These are phyloP conservation scores for Macropis europaea DNA, from an alignment of 2,888 invertebrate genomes.

Conservation along the genomic window DNA sequence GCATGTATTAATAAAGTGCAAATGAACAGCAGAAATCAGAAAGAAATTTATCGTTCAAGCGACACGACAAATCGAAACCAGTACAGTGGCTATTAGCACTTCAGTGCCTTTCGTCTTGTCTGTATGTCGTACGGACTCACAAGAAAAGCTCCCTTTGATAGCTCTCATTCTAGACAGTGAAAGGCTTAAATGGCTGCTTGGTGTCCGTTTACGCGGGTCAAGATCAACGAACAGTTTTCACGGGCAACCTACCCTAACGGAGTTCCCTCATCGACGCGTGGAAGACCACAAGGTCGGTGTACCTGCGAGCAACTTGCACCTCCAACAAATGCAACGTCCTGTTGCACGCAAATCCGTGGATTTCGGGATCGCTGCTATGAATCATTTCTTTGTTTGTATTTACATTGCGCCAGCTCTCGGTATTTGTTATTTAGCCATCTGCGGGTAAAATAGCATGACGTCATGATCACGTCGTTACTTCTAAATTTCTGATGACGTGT, in stretches of 20 bases:
- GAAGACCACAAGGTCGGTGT: neutral
- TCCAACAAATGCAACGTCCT: constrained; percentile 21
- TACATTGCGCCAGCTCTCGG: neutral
- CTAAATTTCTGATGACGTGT: constrained; percentile 8
- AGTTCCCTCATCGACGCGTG: neutral
- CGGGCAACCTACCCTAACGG: neutral
- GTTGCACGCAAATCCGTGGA: constrained; percentile 34
- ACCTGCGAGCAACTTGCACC: neutral
- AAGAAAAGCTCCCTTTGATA: no score
- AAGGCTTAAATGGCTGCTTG: constrained; percentile 6
- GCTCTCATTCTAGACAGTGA: no score
- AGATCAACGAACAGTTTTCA: constrained; percentile 23
- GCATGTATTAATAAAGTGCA: no score
- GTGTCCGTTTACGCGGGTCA: constrained; percentile 11
- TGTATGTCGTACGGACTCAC: no score
- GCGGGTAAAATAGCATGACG: constrained; percentile 4
- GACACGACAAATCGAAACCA: no score
- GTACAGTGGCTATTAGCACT: no score
- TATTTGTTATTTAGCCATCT: constrained; percentile 37
- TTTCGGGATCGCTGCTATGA: constrained; percentile 22
- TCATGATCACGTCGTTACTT: constrained; percentile 5
- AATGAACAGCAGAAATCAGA: no score
- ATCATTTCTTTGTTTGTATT: constrained; percentile 35
- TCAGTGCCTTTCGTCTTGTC: no score
- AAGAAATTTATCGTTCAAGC: no score